Base-by-base conservation (phyloP, 1,140 invertebrate species). In the Drosophila parabipectinata region DNA sequence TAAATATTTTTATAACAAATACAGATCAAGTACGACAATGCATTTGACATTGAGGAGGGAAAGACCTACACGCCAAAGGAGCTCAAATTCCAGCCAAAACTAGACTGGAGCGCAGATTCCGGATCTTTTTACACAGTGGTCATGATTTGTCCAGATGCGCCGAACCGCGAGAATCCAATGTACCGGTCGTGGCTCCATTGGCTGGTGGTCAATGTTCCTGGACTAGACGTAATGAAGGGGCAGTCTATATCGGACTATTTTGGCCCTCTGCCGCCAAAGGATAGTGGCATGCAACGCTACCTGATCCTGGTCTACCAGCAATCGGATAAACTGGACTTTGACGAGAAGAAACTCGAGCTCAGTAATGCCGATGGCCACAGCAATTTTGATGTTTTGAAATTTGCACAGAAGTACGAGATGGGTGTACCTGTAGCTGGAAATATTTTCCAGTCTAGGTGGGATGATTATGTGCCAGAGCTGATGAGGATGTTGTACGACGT, bases 131-230 rank as follows among this genome's bases (percentile, higher is more conserved):
- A 98, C 83, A 96, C 96, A 1, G 91, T 98, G 1, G 94, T 94
- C 58, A 96, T 97, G 85, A 45, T 85, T 94, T 73, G 81, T 45
- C 85, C 85, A 24, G 85, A 90, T 69, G 85, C 87, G 0, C 97
- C 97, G 10, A 96, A 95, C 79, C 94, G 97, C 1, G 92, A 94
- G 3, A 93, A 96, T 61, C 96, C 95, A 0, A 96, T 94, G 52
- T 96, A 95, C 80, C 93, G 97, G 5, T 97, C 98, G 92, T 98
- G 96, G 96, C 95, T 97, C 71, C 98, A 98, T 90, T 98, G 97
- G 97, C 90, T 98, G 3, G 95, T 98, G 1, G 96, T 94, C 2
- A 99, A 99, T 90, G 97, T 99, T 79, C 96, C 96, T 3, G 97
- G 96, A 14, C 92, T 92, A 64, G 93, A 97, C 45, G 91, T 98